Conservation (phyloP, 2,888 invertebrate species). For the Lymantria monacha region DNA sequence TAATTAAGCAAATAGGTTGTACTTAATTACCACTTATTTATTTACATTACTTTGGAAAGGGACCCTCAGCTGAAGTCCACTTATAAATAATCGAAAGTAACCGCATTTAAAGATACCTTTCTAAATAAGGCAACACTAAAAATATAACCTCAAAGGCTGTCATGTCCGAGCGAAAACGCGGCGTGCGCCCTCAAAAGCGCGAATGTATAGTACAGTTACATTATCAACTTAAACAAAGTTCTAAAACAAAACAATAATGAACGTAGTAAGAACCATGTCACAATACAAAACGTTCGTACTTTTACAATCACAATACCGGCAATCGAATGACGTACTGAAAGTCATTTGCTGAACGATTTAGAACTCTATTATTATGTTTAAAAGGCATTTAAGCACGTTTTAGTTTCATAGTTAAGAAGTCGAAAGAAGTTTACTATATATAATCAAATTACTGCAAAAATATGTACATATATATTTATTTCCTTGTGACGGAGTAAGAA, state of each 20-base stretch:
- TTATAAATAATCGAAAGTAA: slow-evolving; percentile 27
- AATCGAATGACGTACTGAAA: slow-evolving; percentile 38
- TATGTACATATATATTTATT: slow-evolving; percentile 20
- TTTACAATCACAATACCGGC: slow-evolving; percentile 38
- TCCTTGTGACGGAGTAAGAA: too few relatives aligned
- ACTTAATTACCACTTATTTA: neutral
- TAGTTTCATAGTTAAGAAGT: slow-evolving; percentile 35
- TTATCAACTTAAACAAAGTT: slow-evolving; percentile 43
- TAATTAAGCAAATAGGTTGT: neutral
- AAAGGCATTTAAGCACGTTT: slow-evolving; percentile 26
- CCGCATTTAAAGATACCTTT: slow-evolving; percentile 30
- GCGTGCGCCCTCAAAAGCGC: slow-evolving; percentile 54
- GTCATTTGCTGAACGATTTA: slow-evolving; percentile 34
- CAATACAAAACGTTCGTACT: slow-evolving; percentile 41
- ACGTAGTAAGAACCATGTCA: slow-evolving; percentile 49
- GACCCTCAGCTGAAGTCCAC: slow-evolving; percentile 16
- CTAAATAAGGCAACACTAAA: slow-evolving; percentile 57
- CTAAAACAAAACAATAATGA: slow-evolving; percentile 35
- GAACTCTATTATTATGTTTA: slow-evolving; percentile 23
- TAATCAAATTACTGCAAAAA: slow-evolving; percentile 55
- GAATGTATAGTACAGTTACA: slow-evolving; percentile 47
- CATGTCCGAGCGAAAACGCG: slow-evolving; percentile 62
- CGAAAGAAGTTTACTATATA: slow-evolving; percentile 9
- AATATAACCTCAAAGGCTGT: slow-evolving; percentile 74
- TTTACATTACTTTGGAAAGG: neutral